Evolutionary conservation across 2,797 vertebrate species (phyloP), one percentile per base, ranked within the genome.

Genomic region (Merluccius polli): DNA sequence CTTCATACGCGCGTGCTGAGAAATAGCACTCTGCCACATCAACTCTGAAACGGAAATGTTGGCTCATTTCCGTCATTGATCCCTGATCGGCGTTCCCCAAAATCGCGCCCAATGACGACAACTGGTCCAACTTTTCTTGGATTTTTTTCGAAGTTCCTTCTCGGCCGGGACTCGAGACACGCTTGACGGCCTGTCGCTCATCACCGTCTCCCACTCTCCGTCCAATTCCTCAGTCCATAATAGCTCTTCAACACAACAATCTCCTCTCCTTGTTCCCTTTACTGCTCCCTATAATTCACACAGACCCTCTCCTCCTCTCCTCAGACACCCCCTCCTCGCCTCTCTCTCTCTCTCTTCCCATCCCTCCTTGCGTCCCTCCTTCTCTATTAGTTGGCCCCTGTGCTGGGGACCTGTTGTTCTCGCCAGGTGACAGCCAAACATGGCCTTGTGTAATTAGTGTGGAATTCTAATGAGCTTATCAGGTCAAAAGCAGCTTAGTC

Each of bases 401-500:
- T 82, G 85, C 83, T 79, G 27, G 77, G 83, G 83, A 86, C 88
- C 88, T 88, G 90, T 88, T 87, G 84, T 87, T 90, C 84, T 88
- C 89, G 86, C 90, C 86, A 83, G 81, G 87, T 89, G 88, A 89
- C 88, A 89, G 88, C 85, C 80, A 88, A 92, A 86, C 84, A 79
- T 85, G 85, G 88, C 81, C 87, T 85, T 86, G 86, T 87, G 92
- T 93, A 93, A 94, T 93, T 93, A 93, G 90, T 89, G 89, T 80
- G 90, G 90, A 93, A 93, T 94, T 94, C 89, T 93, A 94, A 94
- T 94, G 91, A 94, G 93, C 92, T 94, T 93, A 94, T 94, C 93
- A 88, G 92, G 93, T 95, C 89, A 94, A 91, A 93, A 92, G 91
- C 92, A 93, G 93, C 92, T 92, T 92, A 89, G 89, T 92, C 90